Percentiles rank a stretch among this genome's conserved stretches.
Conservation (phyloP, 2,888 invertebrate species). For the Cactoblastis cactorum region DNA sequence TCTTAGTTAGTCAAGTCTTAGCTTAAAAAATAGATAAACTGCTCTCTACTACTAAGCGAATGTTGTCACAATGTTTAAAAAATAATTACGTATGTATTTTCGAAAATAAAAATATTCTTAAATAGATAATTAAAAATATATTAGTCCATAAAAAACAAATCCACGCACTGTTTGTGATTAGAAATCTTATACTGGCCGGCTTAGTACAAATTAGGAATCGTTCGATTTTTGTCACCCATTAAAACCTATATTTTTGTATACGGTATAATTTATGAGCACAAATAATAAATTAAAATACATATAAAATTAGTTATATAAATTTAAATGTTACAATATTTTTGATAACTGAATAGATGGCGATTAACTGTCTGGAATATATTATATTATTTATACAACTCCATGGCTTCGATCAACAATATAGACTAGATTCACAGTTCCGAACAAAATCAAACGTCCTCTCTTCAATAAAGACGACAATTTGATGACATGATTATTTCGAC, state of each 20-base stretch:
- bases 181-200: neutral
- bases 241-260: constrained; percentile 3
- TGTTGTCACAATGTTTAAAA: too few species aligned
- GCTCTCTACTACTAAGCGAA: too few species aligned
- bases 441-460: too few species aligned
- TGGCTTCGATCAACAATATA: too few species aligned
- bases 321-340: neutral
- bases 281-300: neutral
- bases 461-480: too few species aligned
- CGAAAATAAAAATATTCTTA: too few species aligned
- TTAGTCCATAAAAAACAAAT: neutral
- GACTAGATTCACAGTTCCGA: too few species aligned
- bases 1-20: too few species aligned
- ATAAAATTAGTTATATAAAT: neutral
- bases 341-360: neutral
- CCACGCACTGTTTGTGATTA: neutral
- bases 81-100: too few species aligned
- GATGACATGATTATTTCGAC: too few species aligned
- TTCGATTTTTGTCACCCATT: neutral
- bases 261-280: constrained; percentile 1
- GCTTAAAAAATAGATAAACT: too few species aligned
- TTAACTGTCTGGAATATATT: neutral
- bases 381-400: neutral
- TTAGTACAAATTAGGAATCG: constrained; percentile 2
- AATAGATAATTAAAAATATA: neutral